Percentiles rank a stretch among this genome's conserved stretches.
These are phyloP conservation scores for Tragelaphus strepsiceros DNA, from an alignment of 2,113 vertebrate genomes.

Conservation along the genomic window DNA sequence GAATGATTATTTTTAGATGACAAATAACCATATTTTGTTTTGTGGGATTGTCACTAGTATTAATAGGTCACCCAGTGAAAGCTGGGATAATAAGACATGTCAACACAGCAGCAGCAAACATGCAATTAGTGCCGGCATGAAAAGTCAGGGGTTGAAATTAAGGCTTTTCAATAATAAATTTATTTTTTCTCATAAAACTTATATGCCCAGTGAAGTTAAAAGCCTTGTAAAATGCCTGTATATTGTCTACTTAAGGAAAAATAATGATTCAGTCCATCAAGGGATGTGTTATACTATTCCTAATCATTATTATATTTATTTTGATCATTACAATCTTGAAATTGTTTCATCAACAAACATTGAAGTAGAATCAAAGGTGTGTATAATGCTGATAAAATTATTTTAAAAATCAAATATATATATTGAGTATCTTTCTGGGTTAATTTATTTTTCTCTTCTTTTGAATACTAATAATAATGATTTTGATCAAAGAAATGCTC, in stretches of 20 bases:
- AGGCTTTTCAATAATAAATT: not conserved
- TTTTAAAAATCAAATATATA: not conserved
- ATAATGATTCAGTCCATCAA: not conserved
- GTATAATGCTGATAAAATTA: not conserved
- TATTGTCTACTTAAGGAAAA: conserved; percentile 5
- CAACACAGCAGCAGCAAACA: not conserved
- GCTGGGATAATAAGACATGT: not conserved
- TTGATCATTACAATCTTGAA: not conserved
- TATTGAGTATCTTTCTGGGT: not conserved
- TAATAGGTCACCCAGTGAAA: not conserved
- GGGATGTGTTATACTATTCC: not conserved
- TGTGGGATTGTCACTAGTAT: not conserved
- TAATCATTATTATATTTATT: not conserved
- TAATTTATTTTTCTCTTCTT: not conserved
- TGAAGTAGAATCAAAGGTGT: not conserved
- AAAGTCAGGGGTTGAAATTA: conserved; percentile 16
- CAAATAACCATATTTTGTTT: not conserved
- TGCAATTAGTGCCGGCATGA: not conserved
- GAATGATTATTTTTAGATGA: not conserved
- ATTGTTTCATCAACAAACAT: not conserved
- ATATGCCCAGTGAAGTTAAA: not conserved
- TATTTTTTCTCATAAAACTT: not conserved
- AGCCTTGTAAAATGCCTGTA: not conserved
- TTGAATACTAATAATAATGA: not conserved
- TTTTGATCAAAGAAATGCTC: not conserved